Percentiles rank a stretch among this genome's conserved stretches.
phyloP scores from a whole-genome alignment of 2,888 invertebrate genomes.

The Papilio gigon region DNA sequence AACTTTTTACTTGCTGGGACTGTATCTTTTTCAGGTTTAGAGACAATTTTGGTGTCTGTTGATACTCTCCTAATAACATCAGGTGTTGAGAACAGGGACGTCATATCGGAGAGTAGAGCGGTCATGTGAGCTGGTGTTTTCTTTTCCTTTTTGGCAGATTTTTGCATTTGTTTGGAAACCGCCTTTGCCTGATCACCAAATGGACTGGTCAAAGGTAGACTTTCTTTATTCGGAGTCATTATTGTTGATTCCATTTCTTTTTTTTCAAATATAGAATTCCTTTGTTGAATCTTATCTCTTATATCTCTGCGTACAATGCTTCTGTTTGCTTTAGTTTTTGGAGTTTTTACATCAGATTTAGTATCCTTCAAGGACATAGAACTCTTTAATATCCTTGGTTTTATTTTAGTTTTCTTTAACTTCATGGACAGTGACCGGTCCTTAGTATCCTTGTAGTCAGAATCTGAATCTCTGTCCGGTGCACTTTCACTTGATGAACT shows the following conservation, averaged over 20 bases:
- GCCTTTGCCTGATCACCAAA: conserved; percentile 66
- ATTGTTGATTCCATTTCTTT: conserved; percentile 59
- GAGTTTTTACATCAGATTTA: conserved; percentile 64
- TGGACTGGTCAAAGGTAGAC: conserved; percentile 53
- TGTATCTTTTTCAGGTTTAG: conserved; percentile 77
- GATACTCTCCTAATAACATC: conserved; percentile 89
- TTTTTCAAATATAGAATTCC: conserved; percentile 57
- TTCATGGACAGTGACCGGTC: conserved; percentile 63
- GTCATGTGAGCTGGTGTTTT: conserved; percentile 84
- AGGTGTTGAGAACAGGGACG: conserved; percentile 89
- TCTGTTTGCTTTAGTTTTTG: conserved; percentile 63
- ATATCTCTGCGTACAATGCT: conserved; percentile 63
- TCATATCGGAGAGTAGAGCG: conserved; percentile 82
- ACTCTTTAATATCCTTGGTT: conserved; percentile 71
- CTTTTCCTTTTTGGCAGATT: conserved; percentile 75
- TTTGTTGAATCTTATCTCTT: conserved; percentile 68
- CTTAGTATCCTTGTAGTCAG: conserved; percentile 81
- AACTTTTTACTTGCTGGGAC: conserved; percentile 53
- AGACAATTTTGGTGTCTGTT: conserved; percentile 74
- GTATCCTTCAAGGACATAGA: conserved; percentile 54
- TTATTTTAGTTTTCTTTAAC: conserved; percentile 64
- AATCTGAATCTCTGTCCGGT: conserved; percentile 84
- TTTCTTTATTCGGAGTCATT: conserved; percentile 55
- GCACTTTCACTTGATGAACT: conserved; percentile 81
- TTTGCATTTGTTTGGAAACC: conserved; percentile 70